Evolutionary conservation across 1,140 invertebrate genomes (phyloP), one percentile per base, ranked within the genome.

Genomic region (Magallana gigas): DNA sequence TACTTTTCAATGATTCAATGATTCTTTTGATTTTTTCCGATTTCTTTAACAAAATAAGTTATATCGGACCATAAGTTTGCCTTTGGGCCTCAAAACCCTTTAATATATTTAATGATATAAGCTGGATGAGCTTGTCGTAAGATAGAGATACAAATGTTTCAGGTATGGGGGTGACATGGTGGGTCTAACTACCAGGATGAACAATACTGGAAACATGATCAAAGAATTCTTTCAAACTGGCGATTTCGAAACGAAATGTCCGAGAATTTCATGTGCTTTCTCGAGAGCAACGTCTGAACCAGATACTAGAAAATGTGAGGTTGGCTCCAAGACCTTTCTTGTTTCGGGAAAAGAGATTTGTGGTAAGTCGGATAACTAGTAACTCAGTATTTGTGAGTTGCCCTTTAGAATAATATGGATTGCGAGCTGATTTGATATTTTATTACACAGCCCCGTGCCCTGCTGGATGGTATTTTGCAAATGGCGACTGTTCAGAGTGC

Each of bases 231-330:
- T 76, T 29, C 68, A 76, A 23, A 12, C 23, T 9, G 68, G 68
- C 36, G 12, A 18, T 76, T 76, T 76, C 68, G 12, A 76, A 76
- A 76, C 18, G 8, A 36, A 29, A 76, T 76, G 68, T 76, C 68
- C 68, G 36, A 23, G 23, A 76, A 76, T 76, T 12, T 76, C 23
- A 0, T 76, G 68, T 12, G 23, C 29, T 12, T 76, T 76, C 68
- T 29, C 1, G 0, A 16, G 11, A 1, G 2, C 68, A 5, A 29
- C 23, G 12, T 2, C 68, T 11, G 12, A 12, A 1, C 23, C 23
- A 76, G 68, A 76, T 9, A 29, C 3, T 0, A 29, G 68, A 12
- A 76, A 7, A 29, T 76, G 68, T 36, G 11, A 76, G 12, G 23
- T 76, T 9, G 68, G 68, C 23, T 76, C 68, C 12, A 12, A 29